phyloP scores from a whole-genome alignment of 2,888 invertebrate species.

The Cataglyphis altisquamis region DNA sequence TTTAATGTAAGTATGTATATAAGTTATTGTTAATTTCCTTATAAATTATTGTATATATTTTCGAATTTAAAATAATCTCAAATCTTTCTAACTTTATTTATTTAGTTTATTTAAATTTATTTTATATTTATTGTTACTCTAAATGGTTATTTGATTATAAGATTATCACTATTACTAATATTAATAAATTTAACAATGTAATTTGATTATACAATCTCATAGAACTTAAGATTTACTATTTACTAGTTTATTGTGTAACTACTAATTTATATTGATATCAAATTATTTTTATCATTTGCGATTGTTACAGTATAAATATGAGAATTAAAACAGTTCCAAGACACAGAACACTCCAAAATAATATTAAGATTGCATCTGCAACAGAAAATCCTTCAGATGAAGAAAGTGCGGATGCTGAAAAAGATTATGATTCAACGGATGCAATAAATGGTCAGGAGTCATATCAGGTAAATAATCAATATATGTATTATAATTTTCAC shows the following conservation, averaged over 20 bases:
- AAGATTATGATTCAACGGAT: constrained; percentile 17
- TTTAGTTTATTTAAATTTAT: constrained; percentile 3
- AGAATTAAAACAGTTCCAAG: constrained; percentile 81
- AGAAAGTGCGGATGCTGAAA: constrained; percentile 3
- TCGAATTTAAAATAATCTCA: neutral
- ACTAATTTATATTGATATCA: neutral
- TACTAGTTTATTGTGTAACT: neutral
- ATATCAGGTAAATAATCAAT: constrained; percentile 6
- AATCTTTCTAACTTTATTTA: neutral
- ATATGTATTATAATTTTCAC: neutral
- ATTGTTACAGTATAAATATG: constrained; percentile 72
- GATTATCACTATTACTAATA: neutral
- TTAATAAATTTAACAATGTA: neutral
- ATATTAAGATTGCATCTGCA: constrained; percentile 20
- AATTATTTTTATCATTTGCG: neutral
- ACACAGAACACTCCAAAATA: constrained; percentile 64
- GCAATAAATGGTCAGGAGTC: neutral
- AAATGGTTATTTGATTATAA: neutral
- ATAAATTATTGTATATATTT: neutral
- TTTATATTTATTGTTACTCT: neutral
- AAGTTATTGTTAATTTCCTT: neutral
- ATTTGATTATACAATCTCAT: neutral
- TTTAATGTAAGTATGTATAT: constrained; percentile 16
- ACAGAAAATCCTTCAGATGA: constrained; percentile 10
- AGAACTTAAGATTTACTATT: neutral